Conservation (phyloP, 2,113 vertebrate genomes). For the Panthera uncia region DNA sequence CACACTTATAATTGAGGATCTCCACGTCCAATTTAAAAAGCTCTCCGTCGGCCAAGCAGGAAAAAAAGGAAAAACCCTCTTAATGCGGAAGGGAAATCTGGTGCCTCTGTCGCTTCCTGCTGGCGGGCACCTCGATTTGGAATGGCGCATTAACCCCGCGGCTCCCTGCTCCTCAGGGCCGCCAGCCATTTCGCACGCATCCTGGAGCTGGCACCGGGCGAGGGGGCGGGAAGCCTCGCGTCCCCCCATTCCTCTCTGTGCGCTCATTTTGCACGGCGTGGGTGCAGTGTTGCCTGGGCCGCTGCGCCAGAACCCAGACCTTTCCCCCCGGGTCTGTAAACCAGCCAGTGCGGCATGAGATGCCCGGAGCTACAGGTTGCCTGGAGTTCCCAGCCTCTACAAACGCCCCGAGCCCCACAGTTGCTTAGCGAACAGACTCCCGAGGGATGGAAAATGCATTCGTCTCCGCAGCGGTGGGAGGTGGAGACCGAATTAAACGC, state of each 20-base stretch:
- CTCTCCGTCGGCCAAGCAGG: not conserved
- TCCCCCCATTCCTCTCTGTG: rapidly evolving
- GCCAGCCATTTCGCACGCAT: conserved; percentile 44
- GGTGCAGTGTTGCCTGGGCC: not conserved
- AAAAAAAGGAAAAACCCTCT: conserved; percentile 1
- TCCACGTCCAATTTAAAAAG: conserved; percentile 63
- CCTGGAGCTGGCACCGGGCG: not conserved
- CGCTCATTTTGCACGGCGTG: not conserved
- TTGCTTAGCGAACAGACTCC: conserved; percentile 28
- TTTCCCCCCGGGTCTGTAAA: not conserved
- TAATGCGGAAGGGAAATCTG: conserved; percentile 61
- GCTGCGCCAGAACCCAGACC: not conserved
- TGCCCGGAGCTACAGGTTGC: not conserved
- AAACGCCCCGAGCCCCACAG: not conserved
- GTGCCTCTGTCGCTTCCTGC: conserved; percentile 56
- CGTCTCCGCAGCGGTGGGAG: conserved; percentile 38
- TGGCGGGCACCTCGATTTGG: conserved; percentile 15
- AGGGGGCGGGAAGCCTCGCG: not conserved
- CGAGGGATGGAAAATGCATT: conserved; percentile 49
- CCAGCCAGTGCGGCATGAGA: not conserved
- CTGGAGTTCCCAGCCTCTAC: not conserved
- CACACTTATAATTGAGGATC: conserved; percentile 56
- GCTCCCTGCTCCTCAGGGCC: not conserved
- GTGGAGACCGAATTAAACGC: conserved; percentile 49
- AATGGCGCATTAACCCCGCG: conserved; percentile 31